These are phyloP conservation scores for Mesorhabditis belari DNA, from an alignment of 2,888 invertebrate genomes.

Conservation along the genomic window DNA sequence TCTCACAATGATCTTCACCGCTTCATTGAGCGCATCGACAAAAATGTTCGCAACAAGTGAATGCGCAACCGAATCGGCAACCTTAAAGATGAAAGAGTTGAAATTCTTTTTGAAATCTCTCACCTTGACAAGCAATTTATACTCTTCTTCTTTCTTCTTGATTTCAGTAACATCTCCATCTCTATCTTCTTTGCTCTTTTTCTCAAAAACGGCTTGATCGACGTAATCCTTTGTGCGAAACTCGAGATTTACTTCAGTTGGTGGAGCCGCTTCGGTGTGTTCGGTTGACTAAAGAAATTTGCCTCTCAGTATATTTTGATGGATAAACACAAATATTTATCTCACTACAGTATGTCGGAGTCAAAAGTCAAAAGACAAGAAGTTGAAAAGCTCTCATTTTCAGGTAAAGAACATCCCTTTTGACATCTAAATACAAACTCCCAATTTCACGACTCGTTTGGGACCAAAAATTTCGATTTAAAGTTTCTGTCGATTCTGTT, in stretches of 20 bases:
- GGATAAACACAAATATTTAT: too few species aligned
- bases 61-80: conserved; percentile 49
- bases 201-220: background rate
- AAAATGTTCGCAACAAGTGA: conserved; percentile 47
- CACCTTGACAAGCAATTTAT: too few species aligned
- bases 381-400: too few species aligned
- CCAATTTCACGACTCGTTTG: too few species aligned
- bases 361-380: too few species aligned
- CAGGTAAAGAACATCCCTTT: too few species aligned
- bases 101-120: too few species aligned
- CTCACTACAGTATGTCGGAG: too few species aligned
- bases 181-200: background rate
- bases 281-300: background rate
- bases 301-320: too few species aligned
- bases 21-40: conserved; percentile 45
- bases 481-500: too few species aligned
- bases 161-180: conserved; percentile 25
- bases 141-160: conserved; percentile 34
- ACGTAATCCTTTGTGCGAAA: background rate
- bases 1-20: conserved; percentile 26
- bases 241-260: background rate
- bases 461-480: too few species aligned
- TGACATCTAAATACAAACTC: too few species aligned
- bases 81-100: conserved; percentile 49
- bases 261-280: background rate